These are phyloP conservation scores for Drosophila yooni DNA, from an alignment of 2,888 invertebrate genomes.

Conservation along the genomic window DNA sequence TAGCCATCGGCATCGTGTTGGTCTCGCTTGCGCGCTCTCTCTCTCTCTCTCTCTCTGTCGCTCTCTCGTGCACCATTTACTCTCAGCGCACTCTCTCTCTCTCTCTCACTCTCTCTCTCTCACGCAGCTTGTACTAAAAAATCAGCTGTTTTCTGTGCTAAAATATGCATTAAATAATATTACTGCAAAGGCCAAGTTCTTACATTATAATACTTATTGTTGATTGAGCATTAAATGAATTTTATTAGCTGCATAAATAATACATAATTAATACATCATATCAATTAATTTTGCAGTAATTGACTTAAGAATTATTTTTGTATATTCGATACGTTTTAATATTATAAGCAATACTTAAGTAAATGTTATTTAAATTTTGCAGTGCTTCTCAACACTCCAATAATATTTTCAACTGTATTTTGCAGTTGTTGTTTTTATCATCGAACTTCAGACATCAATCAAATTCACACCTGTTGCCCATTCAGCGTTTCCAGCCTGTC, in stretches of 20 bases:
- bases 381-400: background rate
- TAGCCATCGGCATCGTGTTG: constrained; percentile 29
- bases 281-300: background rate
- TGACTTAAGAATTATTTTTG: background rate
- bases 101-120: constrained; percentile 7
- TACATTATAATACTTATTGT: constrained; percentile 1
- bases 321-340: background rate
- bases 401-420: background rate
- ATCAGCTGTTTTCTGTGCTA: constrained; percentile 64
- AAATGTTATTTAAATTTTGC: background rate
- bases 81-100: constrained; percentile 5
- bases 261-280: too few species aligned
- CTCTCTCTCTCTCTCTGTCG: background rate
- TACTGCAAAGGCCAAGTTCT: constrained; percentile 2
- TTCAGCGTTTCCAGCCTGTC: constrained; percentile 23
- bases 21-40: constrained; percentile 8
- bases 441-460: constrained; percentile 39
- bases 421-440: background rate
- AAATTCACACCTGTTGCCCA: constrained; percentile 53
- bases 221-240: background rate
- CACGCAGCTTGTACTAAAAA: constrained; percentile 68
- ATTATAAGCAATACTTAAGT: too few species aligned
- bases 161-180: constrained; percentile 15
- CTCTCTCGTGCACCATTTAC: constrained; percentile 5
- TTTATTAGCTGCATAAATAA: background rate